phyloP scores from a whole-genome alignment of 1,140 invertebrate genomes.

The Brachionus asplanchnoidis region DNA sequence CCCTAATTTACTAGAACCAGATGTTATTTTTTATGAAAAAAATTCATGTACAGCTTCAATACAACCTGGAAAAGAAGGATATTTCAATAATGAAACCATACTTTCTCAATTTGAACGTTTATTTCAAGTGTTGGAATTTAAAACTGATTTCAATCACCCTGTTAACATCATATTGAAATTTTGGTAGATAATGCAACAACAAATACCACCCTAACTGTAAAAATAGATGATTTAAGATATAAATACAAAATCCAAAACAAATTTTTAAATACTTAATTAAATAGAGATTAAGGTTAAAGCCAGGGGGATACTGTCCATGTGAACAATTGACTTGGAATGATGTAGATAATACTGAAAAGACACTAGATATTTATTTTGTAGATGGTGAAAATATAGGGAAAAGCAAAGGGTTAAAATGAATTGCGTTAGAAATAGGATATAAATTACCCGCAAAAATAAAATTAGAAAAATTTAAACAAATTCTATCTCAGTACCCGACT shows the following conservation, averaged over 20 bases:
- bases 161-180: background rate
- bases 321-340: background rate
- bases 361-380: too few relatives aligned
- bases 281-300: background rate
- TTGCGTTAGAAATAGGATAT: too few relatives aligned
- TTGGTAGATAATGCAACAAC: background rate
- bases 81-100: too few relatives aligned
- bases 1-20: background rate
- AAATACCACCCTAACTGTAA: background rate
- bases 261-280: background rate
- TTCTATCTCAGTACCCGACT: too few relatives aligned
- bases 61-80: too few relatives aligned
- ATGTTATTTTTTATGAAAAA: background rate
- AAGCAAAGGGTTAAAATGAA: too few relatives aligned
- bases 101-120: too few relatives aligned
- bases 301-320: background rate
- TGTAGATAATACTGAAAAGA: too few relatives aligned
- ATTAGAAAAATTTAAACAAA: too few relatives aligned
- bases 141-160: background rate
- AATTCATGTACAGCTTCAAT: too few relatives aligned
- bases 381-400: too few relatives aligned
- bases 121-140: background rate
- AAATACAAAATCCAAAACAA: background rate
- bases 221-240: background rate
- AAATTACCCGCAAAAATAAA: too few relatives aligned